These are phyloP conservation scores for Homalodisca vitripennis DNA, from an alignment of 1,140 invertebrate species.

Conservation along the genomic window DNA sequence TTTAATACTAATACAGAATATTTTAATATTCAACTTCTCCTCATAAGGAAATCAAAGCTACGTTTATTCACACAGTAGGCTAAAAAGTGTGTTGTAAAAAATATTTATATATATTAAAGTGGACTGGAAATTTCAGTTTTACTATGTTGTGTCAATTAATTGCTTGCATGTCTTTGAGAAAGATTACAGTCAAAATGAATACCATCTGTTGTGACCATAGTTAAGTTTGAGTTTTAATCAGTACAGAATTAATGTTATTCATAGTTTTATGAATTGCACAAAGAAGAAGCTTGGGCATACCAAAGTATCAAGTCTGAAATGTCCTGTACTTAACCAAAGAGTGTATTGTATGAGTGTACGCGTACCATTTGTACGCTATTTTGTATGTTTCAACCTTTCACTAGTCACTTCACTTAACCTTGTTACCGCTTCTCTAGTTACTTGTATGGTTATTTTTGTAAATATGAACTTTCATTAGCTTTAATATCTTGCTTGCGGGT, in stretches of 20 bases:
- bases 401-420: conserved; percentile 12
- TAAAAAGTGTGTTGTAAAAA: background rate
- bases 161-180: background rate
- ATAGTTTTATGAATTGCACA: background rate
- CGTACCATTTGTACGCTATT: background rate
- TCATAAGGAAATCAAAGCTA: too few relatives aligned
- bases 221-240: background rate
- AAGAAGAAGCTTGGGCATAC: conserved; percentile 17
- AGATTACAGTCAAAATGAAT: background rate
- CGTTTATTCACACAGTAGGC: too few relatives aligned
- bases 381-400: background rate
- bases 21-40: too few relatives aligned
- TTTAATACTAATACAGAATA: background rate
- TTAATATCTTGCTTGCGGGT: background rate
- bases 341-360: background rate
- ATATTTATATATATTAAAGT: background rate
- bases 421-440: conserved; percentile 13
- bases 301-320: background rate
- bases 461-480: background rate
- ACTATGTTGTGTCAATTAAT: background rate
- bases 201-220: background rate
- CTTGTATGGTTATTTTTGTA: background rate
- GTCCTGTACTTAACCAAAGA: conserved; percentile 19
- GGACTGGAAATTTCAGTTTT: background rate
- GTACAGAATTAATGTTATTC: background rate